These are phyloP conservation scores for Eudemis profundana DNA, from an alignment of 2,888 invertebrate genomes.

Conservation along the genomic window DNA sequence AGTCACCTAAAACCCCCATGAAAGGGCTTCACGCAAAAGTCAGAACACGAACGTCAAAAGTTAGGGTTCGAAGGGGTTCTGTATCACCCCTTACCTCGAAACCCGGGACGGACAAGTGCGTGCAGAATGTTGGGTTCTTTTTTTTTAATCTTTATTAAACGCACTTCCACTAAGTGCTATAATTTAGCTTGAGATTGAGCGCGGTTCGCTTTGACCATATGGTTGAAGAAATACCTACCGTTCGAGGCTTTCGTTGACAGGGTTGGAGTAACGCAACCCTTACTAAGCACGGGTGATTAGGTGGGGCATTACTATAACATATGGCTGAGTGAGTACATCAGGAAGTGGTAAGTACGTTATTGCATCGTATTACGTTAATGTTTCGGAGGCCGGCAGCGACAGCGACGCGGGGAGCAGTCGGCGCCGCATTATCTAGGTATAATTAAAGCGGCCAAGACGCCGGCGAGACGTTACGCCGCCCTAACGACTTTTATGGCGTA, in stretches of 20 bases:
- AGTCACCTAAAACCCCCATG: no score
- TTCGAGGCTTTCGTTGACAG: conserved; percentile 6
- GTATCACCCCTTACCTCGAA: conserved; percentile 29
- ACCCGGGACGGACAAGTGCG: conserved; percentile 39
- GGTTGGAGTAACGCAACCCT: conserved; percentile 31
- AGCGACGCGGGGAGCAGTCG: conserved; percentile 65
- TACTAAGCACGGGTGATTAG: conserved; percentile 54
- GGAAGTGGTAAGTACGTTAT: conserved; percentile 72
- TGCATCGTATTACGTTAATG: conserved; percentile 76
- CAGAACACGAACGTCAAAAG: conserved; percentile 33
- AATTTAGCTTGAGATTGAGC: conserved; percentile 25
- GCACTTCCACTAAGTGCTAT: conserved; percentile 26
- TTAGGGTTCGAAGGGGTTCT: conserved; percentile 34
- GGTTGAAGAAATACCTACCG: neutral
- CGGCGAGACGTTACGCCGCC: conserved; percentile 83
- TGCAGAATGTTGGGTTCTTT: conserved; percentile 17
- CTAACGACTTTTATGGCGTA: conserved; percentile 85
- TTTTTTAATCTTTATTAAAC: conserved; percentile 25
- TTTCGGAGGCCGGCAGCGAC: conserved; percentile 59
- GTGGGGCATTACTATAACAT: conserved; percentile 58
- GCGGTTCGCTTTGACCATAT: conserved; percentile 9
- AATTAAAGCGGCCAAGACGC: conserved; percentile 83
- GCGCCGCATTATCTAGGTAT: conserved; percentile 80
- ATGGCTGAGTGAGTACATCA: conserved; percentile 62
- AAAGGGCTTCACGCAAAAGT: conserved; percentile 31